These are phyloP conservation scores for Chymomyza caudatula DNA, from an alignment of 2,888 invertebrate species.

Conservation along the genomic window DNA sequence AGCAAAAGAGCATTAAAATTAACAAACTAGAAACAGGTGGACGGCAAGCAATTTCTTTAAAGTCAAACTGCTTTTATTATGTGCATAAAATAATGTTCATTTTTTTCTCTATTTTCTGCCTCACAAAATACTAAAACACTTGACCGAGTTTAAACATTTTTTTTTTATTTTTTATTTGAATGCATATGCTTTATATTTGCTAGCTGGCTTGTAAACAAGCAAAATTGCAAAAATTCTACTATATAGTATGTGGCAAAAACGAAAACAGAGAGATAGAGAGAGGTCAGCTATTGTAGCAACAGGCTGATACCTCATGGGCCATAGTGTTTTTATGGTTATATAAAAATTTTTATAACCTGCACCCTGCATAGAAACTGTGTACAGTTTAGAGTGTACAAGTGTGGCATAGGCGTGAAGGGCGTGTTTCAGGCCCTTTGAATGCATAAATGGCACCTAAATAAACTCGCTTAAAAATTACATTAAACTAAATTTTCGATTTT, in stretches of 20 bases:
- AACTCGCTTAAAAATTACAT: too few relatives aligned
- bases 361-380: too few relatives aligned
- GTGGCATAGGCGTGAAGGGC: too few relatives aligned
- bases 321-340: too few relatives aligned
- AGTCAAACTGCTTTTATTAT: neutral
- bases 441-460: too few relatives aligned
- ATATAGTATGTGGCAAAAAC: too few relatives aligned
- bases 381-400: too few relatives aligned
- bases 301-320: neutral
- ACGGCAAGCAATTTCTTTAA: neutral
- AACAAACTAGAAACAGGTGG: neutral
- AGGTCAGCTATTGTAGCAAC: neutral
- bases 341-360: neutral
- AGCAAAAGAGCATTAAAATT: neutral
- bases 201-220: neutral
- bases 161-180: neutral
- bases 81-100: too few relatives aligned
- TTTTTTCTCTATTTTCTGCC: neutral
- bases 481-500: too few relatives aligned
- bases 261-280: neutral
- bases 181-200: neutral
- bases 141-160: too few relatives aligned
- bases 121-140: neutral
- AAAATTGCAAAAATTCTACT: neutral
- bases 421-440: too few relatives aligned